phyloP scores from a whole-genome alignment of 1,140 invertebrate species.

The Drosophila littoralis region DNA sequence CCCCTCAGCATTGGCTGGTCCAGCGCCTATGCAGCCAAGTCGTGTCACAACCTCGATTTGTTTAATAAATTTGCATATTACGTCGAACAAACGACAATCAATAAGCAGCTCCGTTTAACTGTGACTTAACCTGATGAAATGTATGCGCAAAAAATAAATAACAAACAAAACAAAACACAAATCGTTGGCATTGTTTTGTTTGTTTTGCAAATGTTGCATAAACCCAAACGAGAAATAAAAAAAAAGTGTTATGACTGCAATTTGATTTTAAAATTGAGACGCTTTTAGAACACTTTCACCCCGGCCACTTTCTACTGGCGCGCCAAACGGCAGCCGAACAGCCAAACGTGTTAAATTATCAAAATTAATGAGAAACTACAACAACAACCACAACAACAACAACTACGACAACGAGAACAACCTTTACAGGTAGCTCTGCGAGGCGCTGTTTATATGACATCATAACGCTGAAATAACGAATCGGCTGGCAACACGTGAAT shows the following conservation, averaged over 20 bases:
- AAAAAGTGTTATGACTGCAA: neutral
- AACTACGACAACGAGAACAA: neutral
- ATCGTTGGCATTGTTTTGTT: constrained; percentile 41
- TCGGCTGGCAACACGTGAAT: constrained; percentile 71
- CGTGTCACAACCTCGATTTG: constrained; percentile 65
- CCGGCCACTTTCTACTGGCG: constrained; percentile 26
- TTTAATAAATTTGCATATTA: constrained; percentile 75
- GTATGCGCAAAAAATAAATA: constrained; percentile 17
- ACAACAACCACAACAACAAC: neutral
- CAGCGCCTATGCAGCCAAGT: constrained; percentile 8
- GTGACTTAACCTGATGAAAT: constrained; percentile 34
- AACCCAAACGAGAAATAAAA: constrained; percentile 16
- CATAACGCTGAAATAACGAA: constrained; percentile 57
- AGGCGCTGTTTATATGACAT: constrained; percentile 63
- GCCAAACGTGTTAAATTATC: constrained; percentile 62
- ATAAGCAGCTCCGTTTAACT: constrained; percentile 58
- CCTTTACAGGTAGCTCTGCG: constrained; percentile 4
- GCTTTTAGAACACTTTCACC: constrained; percentile 58
- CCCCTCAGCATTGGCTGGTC: neutral
- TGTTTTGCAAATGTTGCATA: constrained; percentile 44
- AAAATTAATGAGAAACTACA: constrained; percentile 25
- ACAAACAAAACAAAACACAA: neutral
- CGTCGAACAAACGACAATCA: constrained; percentile 56
- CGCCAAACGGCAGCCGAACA: constrained; percentile 25
- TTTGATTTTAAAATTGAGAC: neutral